These are phyloP conservation scores for Gadus chalcogrammus DNA, from an alignment of 2,113 vertebrate species.

Conservation along the genomic window DNA sequence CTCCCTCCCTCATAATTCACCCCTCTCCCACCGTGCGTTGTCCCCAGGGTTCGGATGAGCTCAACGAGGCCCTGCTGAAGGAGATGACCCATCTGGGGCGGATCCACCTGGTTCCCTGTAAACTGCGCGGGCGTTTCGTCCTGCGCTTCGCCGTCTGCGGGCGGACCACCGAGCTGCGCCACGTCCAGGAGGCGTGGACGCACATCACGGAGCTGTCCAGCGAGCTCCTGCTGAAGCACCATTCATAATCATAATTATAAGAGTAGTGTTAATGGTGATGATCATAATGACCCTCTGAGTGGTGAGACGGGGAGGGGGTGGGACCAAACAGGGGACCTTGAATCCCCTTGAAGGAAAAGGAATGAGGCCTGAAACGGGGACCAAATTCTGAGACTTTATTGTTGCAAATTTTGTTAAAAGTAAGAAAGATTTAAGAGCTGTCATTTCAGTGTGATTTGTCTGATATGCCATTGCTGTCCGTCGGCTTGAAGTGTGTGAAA, in stretches of 20 bases:
- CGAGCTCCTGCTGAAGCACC: slow-evolving; percentile 67
- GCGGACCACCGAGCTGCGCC: slow-evolving; percentile 74
- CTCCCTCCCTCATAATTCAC: background rate
- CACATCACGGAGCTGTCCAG: slow-evolving; percentile 80
- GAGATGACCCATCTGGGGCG: slow-evolving; percentile 77
- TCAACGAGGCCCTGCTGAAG: slow-evolving; percentile 85
- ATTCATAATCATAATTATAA: background rate
- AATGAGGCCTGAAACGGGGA: background rate
- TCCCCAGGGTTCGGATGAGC: slow-evolving; percentile 77
- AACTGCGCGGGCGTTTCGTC: slow-evolving; percentile 80
- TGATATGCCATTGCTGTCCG: no score
- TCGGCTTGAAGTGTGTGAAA: no score
- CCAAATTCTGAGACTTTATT: slow-evolving; percentile 11
- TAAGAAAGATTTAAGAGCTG: no score
- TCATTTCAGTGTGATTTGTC: no score
- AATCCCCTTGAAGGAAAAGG: background rate
- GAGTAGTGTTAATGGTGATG: background rate
- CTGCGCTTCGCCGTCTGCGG: slow-evolving; percentile 88
- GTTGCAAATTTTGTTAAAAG: background rate
- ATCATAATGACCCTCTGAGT: background rate
- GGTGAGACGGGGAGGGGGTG: background rate
- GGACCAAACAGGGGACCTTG: no score
- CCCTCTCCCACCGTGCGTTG: background rate
- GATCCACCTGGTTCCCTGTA: slow-evolving; percentile 91
- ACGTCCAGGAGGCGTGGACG: slow-evolving; percentile 83